Percentiles rank a stretch among this genome's conserved stretches.
Conservation (phyloP, 2,113 vertebrate genomes). For the Mungos mungo region DNA sequence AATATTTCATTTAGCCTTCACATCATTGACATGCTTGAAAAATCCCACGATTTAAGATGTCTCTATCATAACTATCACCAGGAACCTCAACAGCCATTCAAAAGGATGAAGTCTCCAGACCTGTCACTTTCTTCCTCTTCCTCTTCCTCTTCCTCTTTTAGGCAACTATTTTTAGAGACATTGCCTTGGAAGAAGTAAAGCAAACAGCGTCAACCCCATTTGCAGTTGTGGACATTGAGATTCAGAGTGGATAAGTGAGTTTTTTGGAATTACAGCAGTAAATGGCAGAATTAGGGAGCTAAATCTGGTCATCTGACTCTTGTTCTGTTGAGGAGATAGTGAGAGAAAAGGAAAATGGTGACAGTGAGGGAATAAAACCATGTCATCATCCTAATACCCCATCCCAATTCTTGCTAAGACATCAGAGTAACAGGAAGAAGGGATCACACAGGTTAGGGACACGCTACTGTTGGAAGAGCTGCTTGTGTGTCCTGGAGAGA, state of each 20-base stretch:
- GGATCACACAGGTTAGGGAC: neutral
- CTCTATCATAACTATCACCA: neutral
- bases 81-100: neutral
- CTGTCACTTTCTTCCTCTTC: neutral
- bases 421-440: neutral
- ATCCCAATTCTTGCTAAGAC: neutral
- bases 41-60: neutral
- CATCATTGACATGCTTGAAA: neutral
- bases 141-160: neutral
- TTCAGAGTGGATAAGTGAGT: neutral
- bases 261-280: constrained; percentile 16
- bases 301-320: neutral
- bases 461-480: neutral
- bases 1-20: constrained; percentile 30
- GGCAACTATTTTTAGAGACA: neutral
- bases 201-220: neutral
- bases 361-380: neutral
- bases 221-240: neutral
- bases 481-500: neutral
- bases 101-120: neutral
- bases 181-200: neutral
- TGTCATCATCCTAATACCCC: neutral
- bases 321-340: neutral
- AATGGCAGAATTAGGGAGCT: neutral
- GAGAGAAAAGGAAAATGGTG: neutral